phyloP scores from a whole-genome alignment of 2,888 invertebrate species.

The Tetragnatha montana region DNA sequence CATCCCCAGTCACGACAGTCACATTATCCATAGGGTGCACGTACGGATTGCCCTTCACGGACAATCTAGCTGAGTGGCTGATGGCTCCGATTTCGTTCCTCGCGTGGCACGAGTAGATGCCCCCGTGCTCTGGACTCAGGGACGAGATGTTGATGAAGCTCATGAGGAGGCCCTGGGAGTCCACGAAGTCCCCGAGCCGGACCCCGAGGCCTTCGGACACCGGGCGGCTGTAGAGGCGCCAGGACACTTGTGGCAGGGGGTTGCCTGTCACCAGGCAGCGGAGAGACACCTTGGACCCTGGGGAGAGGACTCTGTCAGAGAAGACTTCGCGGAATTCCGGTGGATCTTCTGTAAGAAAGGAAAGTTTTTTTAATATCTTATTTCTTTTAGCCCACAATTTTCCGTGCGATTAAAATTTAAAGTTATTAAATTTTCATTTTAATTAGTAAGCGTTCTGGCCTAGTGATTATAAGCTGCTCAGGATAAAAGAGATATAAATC shows the following conservation, averaged over 20 bases:
- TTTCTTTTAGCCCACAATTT: no score
- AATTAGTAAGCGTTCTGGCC: no score
- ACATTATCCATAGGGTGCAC: conserved; percentile 70
- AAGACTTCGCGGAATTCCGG: conserved; percentile 69
- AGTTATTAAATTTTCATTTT: no score
- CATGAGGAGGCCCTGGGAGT: conserved; percentile 63
- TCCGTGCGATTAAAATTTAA: no score
- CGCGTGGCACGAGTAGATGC: conserved; percentile 68
- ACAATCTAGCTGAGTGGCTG: conserved; percentile 63
- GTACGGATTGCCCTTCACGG: conserved; percentile 64
- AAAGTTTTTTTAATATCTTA: background rate
- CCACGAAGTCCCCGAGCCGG: conserved; percentile 70
- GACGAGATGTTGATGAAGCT: conserved; percentile 71
- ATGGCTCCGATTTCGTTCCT: conserved; percentile 67
- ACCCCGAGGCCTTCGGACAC: conserved; percentile 60
- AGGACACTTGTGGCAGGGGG: conserved; percentile 69
- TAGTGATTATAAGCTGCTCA: no score
- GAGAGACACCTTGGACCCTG: conserved; percentile 63
- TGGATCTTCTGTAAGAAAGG: conserved; percentile 55
- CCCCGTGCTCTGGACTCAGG: conserved; percentile 64
- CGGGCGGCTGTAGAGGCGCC: conserved; percentile 64
- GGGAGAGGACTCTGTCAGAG: conserved; percentile 53
- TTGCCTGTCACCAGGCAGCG: conserved; percentile 68
- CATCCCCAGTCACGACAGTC: conserved; percentile 67
- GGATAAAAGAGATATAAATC: no score